Conservation (phyloP, 2,888 invertebrate genomes). For the Diaprepes abbreviatus region DNA sequence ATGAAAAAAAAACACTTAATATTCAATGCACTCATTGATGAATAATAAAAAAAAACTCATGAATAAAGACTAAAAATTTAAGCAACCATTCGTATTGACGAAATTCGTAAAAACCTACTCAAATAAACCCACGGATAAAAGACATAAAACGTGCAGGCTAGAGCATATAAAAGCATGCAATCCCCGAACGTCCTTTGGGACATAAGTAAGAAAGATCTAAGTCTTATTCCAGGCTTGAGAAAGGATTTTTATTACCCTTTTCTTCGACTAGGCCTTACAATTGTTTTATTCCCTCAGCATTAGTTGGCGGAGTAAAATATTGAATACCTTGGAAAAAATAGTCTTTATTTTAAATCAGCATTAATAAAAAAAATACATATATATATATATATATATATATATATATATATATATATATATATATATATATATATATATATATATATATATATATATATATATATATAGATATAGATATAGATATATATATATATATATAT, state of each 20-base stretch:
- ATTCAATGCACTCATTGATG: not conserved
- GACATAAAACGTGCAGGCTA: slow-evolving; percentile 11
- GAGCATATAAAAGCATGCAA: slow-evolving; percentile 15
- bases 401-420: too few species aligned
- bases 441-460: too few species aligned
- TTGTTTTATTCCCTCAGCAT: not conserved
- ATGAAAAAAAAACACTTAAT: not conserved
- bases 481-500: too few species aligned
- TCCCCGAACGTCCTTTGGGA: slow-evolving; percentile 9
- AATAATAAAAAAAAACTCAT: slow-evolving; percentile 6
- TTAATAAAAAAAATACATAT: too few species aligned
- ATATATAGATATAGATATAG: too few species aligned
- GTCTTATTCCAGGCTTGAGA: not conserved
- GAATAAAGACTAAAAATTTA: slow-evolving; percentile 12
- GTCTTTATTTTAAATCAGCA: too few species aligned
- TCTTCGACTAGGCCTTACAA: not conserved
- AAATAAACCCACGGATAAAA: not conserved
- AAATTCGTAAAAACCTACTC: not conserved
- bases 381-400: too few species aligned
- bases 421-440: too few species aligned
- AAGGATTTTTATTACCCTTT: not conserved
- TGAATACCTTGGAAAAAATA: too few species aligned
- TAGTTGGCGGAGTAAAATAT: not conserved
- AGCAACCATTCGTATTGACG: not conserved
- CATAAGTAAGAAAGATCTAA: slow-evolving; percentile 12